Percentiles rank a stretch among this genome's conserved stretches.
Conservation (phyloP, 2,888 invertebrate genomes). For the Peribatodes rhomboidaria region DNA sequence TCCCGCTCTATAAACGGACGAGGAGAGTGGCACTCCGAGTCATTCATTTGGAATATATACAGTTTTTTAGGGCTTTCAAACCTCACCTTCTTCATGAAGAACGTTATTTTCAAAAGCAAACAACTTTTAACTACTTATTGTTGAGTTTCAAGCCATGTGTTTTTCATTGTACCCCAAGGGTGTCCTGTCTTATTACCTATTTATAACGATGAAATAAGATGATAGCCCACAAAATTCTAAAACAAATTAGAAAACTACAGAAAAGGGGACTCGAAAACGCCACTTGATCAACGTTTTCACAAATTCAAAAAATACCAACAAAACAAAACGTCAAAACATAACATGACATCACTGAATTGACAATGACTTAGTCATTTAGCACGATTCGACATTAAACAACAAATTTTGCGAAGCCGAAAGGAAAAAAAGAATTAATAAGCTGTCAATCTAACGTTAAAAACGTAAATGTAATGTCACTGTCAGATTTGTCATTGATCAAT, state of each 20-base stretch:
- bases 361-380: no score
- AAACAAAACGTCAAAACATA: no score
- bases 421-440: no score
- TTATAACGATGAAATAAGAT: no score
- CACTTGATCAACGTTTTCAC: background rate
- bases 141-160: background rate
- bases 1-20: constrained; percentile 70
- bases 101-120: constrained; percentile 45
- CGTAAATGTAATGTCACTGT: background rate
- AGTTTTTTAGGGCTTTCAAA: constrained; percentile 66
- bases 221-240: background rate
- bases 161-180: background rate
- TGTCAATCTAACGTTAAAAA: no score
- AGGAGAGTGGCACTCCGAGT: constrained; percentile 77
- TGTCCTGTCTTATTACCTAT: no score
- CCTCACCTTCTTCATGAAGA: constrained; percentile 79
- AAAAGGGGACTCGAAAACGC: background rate
- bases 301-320: background rate
- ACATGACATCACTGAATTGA: no score
- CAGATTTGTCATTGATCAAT: background rate
- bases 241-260: background rate
- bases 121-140: background rate
- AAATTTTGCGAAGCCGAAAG: no score
- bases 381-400: no score
- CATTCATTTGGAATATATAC: constrained; percentile 61